Percentiles rank a stretch among this genome's conserved stretches.
phyloP scores from a whole-genome alignment of 2,888 invertebrate genomes.

The Andrena minutula region DNA sequence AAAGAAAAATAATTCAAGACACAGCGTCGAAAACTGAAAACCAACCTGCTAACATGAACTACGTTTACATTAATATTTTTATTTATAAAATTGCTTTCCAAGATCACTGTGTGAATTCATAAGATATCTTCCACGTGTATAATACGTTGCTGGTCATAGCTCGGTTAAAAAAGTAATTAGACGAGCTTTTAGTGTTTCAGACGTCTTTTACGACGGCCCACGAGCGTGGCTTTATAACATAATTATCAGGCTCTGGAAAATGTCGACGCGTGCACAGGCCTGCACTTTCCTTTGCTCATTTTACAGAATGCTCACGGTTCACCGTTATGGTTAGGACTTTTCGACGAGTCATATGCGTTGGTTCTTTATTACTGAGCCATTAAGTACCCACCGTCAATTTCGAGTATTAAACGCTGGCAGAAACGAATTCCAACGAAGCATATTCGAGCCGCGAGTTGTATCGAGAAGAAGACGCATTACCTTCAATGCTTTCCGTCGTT shows the following conservation, averaged over 20 bases:
- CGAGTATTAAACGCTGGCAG: slow-evolving; percentile 49
- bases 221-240: slow-evolving; percentile 16
- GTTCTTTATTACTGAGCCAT: slow-evolving; percentile 55
- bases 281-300: slow-evolving; percentile 9
- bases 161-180: background rate
- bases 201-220: background rate
- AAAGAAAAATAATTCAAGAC: no score
- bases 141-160: background rate
- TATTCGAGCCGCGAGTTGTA: slow-evolving; percentile 7
- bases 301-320: slow-evolving; percentile 32
- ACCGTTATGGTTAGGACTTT: slow-evolving; percentile 46
- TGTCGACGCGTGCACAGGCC: slow-evolving; percentile 7
- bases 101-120: background rate
- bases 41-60: background rate
- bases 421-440: slow-evolving; percentile 27
- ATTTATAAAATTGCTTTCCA: background rate
- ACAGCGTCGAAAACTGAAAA: no score
- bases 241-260: slow-evolving; percentile 23
- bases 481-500: slow-evolving; percentile 3
- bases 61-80: background rate
- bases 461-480: background rate
- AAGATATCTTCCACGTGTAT: background rate
- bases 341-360: slow-evolving; percentile 36
- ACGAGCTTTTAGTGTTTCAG: slow-evolving; percentile 2
- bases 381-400: slow-evolving; percentile 58